Evolutionary conservation across 2,888 invertebrate species (phyloP).

Genomic region (Thecophora atra): DNA sequence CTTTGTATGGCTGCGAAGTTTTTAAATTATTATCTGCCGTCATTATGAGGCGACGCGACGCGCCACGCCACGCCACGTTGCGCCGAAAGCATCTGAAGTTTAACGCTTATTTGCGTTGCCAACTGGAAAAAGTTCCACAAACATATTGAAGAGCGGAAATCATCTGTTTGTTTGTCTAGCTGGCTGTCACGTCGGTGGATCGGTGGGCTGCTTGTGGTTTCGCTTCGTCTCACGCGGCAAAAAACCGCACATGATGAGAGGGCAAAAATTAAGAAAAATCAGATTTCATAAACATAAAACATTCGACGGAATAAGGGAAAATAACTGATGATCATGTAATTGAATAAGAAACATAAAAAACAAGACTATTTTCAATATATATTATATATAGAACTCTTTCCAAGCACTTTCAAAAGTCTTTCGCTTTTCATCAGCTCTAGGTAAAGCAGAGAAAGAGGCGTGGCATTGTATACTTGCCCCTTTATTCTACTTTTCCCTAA

Average conservation of each 20-base stretch:
- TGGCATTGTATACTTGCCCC: no score
- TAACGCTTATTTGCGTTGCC: conserved; percentile 25
- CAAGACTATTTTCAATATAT: no score
- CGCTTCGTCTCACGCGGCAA: not conserved
- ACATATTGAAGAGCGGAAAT: conserved; percentile 23
- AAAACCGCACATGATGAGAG: not conserved
- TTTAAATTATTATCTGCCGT: conserved; percentile 15
- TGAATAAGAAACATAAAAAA: no score
- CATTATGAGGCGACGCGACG: conserved; percentile 14
- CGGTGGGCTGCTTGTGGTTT: not conserved
- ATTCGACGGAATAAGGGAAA: no score
- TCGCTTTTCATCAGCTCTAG: no score
- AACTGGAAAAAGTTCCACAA: conserved; percentile 19
- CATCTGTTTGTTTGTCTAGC: not conserved
- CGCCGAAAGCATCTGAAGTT: conserved; percentile 22
- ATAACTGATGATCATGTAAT: no score
- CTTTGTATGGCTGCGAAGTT: conserved; percentile 11
- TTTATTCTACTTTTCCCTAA: no score
- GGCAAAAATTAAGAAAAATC: not conserved
- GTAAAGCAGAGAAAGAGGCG: no score
- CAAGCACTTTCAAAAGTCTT: no score
- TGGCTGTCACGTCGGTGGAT: not conserved
- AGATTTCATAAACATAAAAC: no score
- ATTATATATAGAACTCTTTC: no score
- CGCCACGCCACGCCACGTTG: not conserved